Conservation (phyloP, 2,797 vertebrate species). For the Anguilla megastoma region DNA sequence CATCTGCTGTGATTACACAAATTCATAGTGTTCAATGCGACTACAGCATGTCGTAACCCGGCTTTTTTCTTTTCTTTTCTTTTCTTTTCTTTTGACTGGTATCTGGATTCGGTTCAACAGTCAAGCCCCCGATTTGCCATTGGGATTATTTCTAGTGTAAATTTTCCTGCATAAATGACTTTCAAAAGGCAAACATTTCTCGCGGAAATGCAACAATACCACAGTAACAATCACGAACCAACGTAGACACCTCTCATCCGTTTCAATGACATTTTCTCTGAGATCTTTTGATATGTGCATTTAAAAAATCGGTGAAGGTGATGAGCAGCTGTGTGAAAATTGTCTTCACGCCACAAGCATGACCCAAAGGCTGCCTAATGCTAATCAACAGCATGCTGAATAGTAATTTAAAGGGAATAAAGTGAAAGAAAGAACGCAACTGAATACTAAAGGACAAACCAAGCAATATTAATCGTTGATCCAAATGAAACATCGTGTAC, state of each 20-base stretch:
- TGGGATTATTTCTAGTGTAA: too few relatives aligned
- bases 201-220: neutral
- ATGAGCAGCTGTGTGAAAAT: neutral
- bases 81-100: too few relatives aligned
- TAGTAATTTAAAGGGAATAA: neutral
- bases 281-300: neutral
- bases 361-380: neutral
- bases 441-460: neutral
- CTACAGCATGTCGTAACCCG: neutral
- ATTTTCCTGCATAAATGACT: too few relatives aligned
- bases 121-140: too few relatives aligned
- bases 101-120: too few relatives aligned
- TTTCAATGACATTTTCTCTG: neutral
- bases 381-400: neutral
- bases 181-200: too few relatives aligned
- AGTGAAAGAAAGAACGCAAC: conserved; percentile 2
- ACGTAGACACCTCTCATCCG: neutral
- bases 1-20: neutral
- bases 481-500: neutral
- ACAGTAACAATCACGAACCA: neutral
- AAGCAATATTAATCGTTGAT: neutral
- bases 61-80: neutral
- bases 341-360: neutral
- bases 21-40: neutral
- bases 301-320: neutral